Percentiles rank a stretch among this genome's conserved stretches.
Evolutionary conservation across 2,113 vertebrate genomes (phyloP).

Genomic region (Carassius auratus): DNA sequence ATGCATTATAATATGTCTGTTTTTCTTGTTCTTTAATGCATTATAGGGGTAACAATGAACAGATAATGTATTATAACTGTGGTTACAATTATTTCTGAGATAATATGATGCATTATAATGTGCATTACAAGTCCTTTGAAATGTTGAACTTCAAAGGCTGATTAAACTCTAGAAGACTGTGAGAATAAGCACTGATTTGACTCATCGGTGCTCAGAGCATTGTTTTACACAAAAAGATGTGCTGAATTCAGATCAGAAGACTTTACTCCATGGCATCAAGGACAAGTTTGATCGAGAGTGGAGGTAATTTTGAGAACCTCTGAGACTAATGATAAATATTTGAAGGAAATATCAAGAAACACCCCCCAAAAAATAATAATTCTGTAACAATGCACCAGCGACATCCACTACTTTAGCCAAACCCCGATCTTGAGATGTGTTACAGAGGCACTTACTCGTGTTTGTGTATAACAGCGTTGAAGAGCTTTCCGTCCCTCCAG

Average conservation of each 20-base stretch:
- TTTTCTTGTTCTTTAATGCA: neutral
- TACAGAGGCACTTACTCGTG: constrained; percentile 80
- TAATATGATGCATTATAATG: too few species aligned
- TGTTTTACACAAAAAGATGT: constrained; percentile 33
- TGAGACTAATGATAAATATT: neutral
- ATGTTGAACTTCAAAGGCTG: neutral
- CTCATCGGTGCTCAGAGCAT: constrained; percentile 52
- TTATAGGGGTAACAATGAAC: neutral
- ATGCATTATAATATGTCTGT: neutral
- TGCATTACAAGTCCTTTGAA: neutral
- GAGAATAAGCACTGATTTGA: constrained; percentile 31
- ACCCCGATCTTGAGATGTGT: neutral
- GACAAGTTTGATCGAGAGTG: constrained; percentile 50
- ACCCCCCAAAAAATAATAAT: neutral
- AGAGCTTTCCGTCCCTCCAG: constrained; percentile 95
- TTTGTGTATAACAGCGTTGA: constrained; percentile 96
- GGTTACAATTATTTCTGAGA: too few species aligned
- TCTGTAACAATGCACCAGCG: neutral
- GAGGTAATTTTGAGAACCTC: neutral
- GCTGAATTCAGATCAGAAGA: constrained; percentile 6
- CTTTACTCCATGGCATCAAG: constrained; percentile 4
- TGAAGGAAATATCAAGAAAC: neutral
- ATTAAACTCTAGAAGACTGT: neutral
- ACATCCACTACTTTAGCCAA: neutral
- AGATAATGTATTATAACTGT: too few species aligned